A percentile compares a stretch with the other conserved stretches of the same genome.
Evolutionary conservation across 2,888 invertebrate species (phyloP).

Genomic region (Apoderus coryli): DNA sequence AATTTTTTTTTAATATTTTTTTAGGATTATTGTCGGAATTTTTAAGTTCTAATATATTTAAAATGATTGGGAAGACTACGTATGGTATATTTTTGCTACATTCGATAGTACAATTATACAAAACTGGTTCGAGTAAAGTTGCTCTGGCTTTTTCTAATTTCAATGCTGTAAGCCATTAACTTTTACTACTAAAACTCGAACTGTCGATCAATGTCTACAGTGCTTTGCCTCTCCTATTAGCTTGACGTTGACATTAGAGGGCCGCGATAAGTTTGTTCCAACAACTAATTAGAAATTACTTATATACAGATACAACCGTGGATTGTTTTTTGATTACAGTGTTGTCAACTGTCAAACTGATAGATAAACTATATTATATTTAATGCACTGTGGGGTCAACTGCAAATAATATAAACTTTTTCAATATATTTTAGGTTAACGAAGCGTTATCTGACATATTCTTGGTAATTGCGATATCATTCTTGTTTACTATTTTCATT

Average conservation of each 20-base stretch:
- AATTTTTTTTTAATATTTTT: too few species aligned
- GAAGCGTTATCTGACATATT: slow-evolving; percentile 25
- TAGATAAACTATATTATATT: too few species aligned
- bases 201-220: too few species aligned
- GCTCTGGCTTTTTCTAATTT: slow-evolving; percentile 25
- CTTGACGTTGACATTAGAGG: too few species aligned
- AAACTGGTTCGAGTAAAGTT: slow-evolving; percentile 21
- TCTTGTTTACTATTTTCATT: slow-evolving; percentile 25
- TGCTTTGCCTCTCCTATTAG: too few species aligned
- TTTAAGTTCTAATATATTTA: slow-evolving; percentile 22
- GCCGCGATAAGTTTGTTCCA: too few species aligned
- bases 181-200: too few species aligned
- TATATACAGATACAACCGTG: too few species aligned
- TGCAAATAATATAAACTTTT: neutral
- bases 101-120: slow-evolving; percentile 23
- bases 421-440: slow-evolving; percentile 20
- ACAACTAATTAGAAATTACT: too few species aligned
- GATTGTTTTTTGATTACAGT: too few species aligned
- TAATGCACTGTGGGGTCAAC: slow-evolving; percentile 6
- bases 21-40: slow-evolving; percentile 24
- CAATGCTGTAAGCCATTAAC: slow-evolving; percentile 23
- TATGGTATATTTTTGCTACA: slow-evolving; percentile 29
- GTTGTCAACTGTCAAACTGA: too few species aligned
- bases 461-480: slow-evolving; percentile 20
- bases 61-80: slow-evolving; percentile 26